Conservation (phyloP, 2,797 vertebrate species). For the Macropodus opercularis region DNA sequence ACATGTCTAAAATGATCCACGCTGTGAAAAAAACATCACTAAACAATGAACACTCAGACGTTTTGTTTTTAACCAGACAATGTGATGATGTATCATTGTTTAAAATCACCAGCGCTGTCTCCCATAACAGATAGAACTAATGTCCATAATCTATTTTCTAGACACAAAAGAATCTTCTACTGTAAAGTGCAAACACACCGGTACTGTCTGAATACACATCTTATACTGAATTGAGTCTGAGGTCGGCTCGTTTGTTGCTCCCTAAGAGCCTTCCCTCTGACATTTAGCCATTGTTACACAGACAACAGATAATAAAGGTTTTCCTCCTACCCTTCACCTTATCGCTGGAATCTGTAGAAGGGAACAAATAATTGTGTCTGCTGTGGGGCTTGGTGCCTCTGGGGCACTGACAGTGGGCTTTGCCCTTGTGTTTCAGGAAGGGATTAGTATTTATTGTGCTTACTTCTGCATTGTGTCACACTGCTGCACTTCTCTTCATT, state of each 20-base stretch:
- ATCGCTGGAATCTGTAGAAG: slow-evolving; percentile 32
- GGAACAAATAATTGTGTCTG: slow-evolving; percentile 39
- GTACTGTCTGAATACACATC: slow-evolving; percentile 1
- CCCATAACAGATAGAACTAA: too few species aligned
- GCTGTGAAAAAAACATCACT: slow-evolving; percentile 39
- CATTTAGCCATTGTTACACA: slow-evolving; percentile 64
- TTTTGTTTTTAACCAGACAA: too few species aligned
- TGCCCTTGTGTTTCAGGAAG: slow-evolving; percentile 64
- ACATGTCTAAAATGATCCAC: slow-evolving; percentile 39
- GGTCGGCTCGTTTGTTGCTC: slow-evolving; percentile 20
- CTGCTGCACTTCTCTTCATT: slow-evolving; percentile 34
- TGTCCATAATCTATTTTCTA: too few species aligned
- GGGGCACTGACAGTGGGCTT: slow-evolving; percentile 48
- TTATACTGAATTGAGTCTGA: neutral
- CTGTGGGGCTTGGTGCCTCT: slow-evolving; percentile 42
- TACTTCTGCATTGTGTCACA: slow-evolving; percentile 58
- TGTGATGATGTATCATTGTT: too few species aligned
- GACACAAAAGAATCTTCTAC: too few species aligned
- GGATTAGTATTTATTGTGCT: slow-evolving; percentile 73
- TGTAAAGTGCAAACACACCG: slow-evolving; percentile 7
- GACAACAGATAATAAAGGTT: slow-evolving; percentile 52
- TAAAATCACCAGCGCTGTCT: too few species aligned
- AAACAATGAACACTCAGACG: too few species aligned
- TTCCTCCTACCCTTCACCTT: slow-evolving; percentile 27
- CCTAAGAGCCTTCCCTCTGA: slow-evolving; percentile 36